phyloP scores from a whole-genome alignment of 2,797 vertebrate genomes.

The Uromys caudimaculatus region DNA sequence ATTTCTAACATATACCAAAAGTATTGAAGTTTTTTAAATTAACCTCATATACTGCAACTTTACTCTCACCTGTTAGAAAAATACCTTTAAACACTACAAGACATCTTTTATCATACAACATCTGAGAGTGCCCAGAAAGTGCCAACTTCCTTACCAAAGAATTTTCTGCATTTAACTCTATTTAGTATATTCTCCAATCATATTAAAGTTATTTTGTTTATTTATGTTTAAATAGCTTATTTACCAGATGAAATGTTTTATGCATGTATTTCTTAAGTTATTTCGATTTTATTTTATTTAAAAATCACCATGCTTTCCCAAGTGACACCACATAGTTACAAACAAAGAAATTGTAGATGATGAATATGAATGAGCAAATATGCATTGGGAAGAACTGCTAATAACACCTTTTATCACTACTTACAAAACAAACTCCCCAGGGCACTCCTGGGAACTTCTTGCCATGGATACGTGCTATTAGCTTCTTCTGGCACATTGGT shows the following conservation, averaged over 20 bases:
- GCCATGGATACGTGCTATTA: neutral
- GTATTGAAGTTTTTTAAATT: neutral
- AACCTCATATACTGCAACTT: neutral
- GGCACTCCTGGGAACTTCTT: neutral
- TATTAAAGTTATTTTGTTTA: conserved; percentile 29
- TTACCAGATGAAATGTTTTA: neutral
- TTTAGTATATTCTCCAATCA: neutral
- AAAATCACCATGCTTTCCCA: conserved; percentile 27
- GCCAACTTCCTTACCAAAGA: neutral
- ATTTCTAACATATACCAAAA: neutral
- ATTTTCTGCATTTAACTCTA: neutral
- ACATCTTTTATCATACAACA: neutral
- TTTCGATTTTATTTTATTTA: conserved; percentile 38
- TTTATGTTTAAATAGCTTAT: conserved; percentile 18
- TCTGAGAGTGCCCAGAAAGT: neutral
- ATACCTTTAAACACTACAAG: neutral
- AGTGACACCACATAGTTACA: neutral
- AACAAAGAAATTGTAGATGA: conserved; percentile 46
- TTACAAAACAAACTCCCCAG: neutral
- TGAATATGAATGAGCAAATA: neutral
- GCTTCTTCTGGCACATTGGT: neutral
- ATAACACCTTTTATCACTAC: neutral
- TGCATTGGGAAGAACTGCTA: neutral
- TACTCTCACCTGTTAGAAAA: neutral
- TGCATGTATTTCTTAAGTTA: neutral